Conservation (phyloP, 2,797 vertebrate genomes). For the Falco naumanni region DNA sequence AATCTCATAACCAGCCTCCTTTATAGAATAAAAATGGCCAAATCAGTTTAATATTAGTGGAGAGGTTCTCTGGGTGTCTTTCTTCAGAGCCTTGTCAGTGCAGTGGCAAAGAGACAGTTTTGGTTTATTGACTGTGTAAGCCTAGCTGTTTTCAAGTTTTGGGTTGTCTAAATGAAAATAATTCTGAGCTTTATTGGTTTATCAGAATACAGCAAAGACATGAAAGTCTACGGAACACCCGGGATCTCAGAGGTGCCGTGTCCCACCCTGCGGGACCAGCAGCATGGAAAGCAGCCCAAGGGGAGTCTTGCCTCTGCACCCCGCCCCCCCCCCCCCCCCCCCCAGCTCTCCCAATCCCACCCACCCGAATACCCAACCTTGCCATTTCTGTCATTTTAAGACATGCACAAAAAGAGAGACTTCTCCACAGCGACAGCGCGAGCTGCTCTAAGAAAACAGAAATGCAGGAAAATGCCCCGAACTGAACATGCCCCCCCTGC, state of each 20-base stretch:
- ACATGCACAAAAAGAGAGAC: not conserved
- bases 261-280: not conserved
- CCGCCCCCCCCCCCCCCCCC: no score
- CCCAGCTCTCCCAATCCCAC: not conserved
- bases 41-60: constrained; percentile 72
- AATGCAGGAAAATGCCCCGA: rapidly evolving
- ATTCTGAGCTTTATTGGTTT: not conserved
- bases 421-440: not conserved
- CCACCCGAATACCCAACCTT: rapidly evolving
- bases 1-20: constrained; percentile 68
- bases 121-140: constrained; percentile 45
- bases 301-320: not conserved
- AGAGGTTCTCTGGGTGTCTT: constrained; percentile 50
- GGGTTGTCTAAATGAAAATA: constrained; percentile 12
- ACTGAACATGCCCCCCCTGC: rapidly evolving
- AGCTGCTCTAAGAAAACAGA: not conserved
- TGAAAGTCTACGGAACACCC: not conserved
- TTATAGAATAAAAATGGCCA: constrained; percentile 74
- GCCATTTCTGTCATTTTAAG: not conserved
- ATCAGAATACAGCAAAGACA: not conserved
- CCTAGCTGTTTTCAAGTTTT: constrained; percentile 27
- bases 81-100: constrained; percentile 39
- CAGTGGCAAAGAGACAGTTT: constrained; percentile 40
- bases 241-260: not conserved
- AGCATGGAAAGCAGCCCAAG: no score